Evolutionary conservation across 2,888 invertebrate genomes (phyloP).

Genomic region (Chrysolina haemoptera): DNA sequence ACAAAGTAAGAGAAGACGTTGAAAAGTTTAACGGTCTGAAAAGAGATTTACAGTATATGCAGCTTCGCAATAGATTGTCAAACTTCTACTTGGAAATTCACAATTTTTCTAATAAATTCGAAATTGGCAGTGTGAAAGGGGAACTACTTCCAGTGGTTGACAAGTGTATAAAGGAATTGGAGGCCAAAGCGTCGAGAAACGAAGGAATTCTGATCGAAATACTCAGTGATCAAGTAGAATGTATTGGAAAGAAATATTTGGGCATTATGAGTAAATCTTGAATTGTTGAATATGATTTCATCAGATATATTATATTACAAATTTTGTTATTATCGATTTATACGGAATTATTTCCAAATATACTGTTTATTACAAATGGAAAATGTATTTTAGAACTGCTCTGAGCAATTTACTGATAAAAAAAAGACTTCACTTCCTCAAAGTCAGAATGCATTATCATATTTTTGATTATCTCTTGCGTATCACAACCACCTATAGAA

Average conservation of each 20-base stretch:
- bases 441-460: no score
- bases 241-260: constrained; percentile 34
- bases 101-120: constrained; percentile 31
- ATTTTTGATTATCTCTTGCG: no score
- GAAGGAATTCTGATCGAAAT: constrained; percentile 44
- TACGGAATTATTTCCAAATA: no score
- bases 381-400: no score
- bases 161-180: constrained; percentile 36
- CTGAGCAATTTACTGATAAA: no score
- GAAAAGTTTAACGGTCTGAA: constrained; percentile 48
- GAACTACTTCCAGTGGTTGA: constrained; percentile 20
- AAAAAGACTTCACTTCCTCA: no score
- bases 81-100: constrained; percentile 44
- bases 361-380: no score
- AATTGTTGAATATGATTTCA: neutral
- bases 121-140: constrained; percentile 8
- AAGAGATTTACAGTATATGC: constrained; percentile 47
- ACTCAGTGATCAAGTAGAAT: constrained; percentile 45
- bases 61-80: constrained; percentile 41
- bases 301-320: no score
- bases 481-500: no score
- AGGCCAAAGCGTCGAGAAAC: constrained; percentile 44
- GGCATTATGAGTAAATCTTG: neutral
- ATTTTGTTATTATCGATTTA: no score
- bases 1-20: constrained; percentile 39